Evolutionary conservation across 1,140 invertebrate genomes (phyloP).

Genomic region (Solen grandis): DNA sequence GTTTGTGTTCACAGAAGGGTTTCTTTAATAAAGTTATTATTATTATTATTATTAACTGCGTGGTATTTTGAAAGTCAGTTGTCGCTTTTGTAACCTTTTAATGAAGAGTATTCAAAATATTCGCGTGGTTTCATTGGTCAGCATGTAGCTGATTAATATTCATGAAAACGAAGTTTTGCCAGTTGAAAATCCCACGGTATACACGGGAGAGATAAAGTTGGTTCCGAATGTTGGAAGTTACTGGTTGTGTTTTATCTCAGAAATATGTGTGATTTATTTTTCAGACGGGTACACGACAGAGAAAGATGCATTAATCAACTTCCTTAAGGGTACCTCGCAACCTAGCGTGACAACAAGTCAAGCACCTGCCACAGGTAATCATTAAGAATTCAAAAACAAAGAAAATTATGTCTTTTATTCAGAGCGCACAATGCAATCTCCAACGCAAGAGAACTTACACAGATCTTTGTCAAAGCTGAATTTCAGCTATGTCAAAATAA

Average conservation of each 20-base stretch:
- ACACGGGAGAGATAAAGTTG: no score
- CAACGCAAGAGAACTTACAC: no score
- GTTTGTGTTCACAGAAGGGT: background rate
- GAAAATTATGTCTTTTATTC: no score
- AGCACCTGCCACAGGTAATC: background rate
- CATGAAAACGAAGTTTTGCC: no score
- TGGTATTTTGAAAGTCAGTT: background rate
- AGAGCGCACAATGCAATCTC: no score
- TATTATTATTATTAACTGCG: background rate
- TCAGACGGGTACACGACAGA: slow-evolving; percentile 7
- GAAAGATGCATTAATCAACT: slow-evolving; percentile 10
- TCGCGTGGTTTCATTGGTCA: no score
- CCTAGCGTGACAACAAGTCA: background rate
- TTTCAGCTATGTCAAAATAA: no score
- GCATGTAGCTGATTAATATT: no score
- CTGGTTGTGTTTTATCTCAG: background rate
- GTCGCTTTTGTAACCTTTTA: background rate
- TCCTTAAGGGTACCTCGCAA: background rate
- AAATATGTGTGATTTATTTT: background rate
- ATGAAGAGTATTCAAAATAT: background rate
- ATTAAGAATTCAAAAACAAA: no score
- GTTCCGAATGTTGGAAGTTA: background rate
- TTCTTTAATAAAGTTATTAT: background rate
- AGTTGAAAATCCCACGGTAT: no score
- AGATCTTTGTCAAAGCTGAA: no score